Evolutionary conservation across 2,888 invertebrate genomes (phyloP).

Genomic region (Drosophila anomelani): DNA sequence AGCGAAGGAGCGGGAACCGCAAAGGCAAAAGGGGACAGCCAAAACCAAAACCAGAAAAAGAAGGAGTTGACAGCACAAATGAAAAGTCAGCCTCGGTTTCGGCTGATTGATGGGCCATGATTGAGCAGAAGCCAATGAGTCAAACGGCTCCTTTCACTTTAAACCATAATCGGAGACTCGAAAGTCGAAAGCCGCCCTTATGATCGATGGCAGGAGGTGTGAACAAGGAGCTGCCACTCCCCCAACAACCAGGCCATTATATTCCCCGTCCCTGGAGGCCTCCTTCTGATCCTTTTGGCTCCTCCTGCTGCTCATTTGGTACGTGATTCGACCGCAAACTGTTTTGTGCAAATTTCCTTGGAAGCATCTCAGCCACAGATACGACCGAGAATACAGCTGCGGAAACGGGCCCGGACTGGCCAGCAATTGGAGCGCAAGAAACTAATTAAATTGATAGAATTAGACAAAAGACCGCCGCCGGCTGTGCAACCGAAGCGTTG

Average conservation of each 20-base stretch:
- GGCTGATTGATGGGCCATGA: conserved; percentile 71
- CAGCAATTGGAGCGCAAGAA: conserved; percentile 71
- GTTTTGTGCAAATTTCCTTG: conserved; percentile 49
- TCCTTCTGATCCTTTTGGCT: conserved; percentile 6
- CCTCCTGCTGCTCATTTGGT: conserved; percentile 56
- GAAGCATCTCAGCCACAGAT: conserved; percentile 30
- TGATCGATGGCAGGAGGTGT: conserved; percentile 74
- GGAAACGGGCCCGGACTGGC: conserved; percentile 19
- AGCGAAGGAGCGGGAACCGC: conserved; percentile 56
- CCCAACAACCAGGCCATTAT: conserved; percentile 21
- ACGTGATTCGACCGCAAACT: conserved; percentile 66
- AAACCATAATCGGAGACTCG: conserved; percentile 44
- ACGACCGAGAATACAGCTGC: neutral
- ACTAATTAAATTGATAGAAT: conserved; percentile 76
- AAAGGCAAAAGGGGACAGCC: conserved; percentile 52
- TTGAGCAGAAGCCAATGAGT: conserved; percentile 73
- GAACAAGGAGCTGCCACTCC: conserved; percentile 70
- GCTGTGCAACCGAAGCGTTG: conserved; percentile 30
- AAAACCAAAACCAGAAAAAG: conserved; percentile 37
- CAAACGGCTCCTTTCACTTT: conserved; percentile 57
- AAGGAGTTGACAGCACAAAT: conserved; percentile 72
- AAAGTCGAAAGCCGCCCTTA: conserved; percentile 58
- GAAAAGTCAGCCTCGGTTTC: conserved; percentile 52
- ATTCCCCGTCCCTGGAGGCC: conserved; percentile 25
- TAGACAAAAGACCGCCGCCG: conserved; percentile 67